Percentiles rank a stretch among this genome's conserved stretches.
phyloP scores from a whole-genome alignment of 2,113 vertebrate species.

The Hemibagrus wyckioides region DNA sequence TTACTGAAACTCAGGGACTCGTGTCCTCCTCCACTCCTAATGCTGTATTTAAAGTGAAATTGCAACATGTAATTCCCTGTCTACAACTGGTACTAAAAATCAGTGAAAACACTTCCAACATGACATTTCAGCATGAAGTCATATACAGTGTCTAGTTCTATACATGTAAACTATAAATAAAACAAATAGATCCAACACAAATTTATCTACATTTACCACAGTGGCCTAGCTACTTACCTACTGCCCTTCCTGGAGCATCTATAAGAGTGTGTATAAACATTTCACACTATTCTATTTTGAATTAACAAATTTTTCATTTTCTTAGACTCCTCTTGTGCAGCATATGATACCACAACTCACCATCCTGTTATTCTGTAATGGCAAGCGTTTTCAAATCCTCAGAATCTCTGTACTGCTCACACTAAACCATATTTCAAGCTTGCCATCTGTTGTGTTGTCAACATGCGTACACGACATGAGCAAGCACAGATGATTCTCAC shows the following conservation, averaged over 20 bases:
- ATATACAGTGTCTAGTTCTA: not conserved
- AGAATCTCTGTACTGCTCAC: not conserved
- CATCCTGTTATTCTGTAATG: not conserved
- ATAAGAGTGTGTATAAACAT: not conserved
- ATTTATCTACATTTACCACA: not conserved
- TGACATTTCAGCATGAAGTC: not conserved
- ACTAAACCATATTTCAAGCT: not conserved
- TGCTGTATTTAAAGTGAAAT: not conserved
- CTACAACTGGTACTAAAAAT: not conserved
- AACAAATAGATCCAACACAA: not conserved
- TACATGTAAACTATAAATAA: not conserved
- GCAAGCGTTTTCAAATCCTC: not conserved
- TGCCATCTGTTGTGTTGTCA: slow-evolving; percentile 18
- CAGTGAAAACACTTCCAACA: not conserved
- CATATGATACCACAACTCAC: not conserved
- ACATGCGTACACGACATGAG: not conserved
- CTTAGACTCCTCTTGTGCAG: not conserved
- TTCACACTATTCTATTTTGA: not conserved
- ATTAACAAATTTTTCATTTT: not conserved
- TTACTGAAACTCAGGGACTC: not conserved
- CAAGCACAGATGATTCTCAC: not conserved
- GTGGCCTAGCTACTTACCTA: not conserved
- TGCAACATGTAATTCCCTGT: too few relatives aligned
- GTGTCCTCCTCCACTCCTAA: not conserved
- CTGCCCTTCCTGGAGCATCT: not conserved